Conservation (phyloP, 2,888 invertebrate species). For the Eurytoma californica region DNA sequence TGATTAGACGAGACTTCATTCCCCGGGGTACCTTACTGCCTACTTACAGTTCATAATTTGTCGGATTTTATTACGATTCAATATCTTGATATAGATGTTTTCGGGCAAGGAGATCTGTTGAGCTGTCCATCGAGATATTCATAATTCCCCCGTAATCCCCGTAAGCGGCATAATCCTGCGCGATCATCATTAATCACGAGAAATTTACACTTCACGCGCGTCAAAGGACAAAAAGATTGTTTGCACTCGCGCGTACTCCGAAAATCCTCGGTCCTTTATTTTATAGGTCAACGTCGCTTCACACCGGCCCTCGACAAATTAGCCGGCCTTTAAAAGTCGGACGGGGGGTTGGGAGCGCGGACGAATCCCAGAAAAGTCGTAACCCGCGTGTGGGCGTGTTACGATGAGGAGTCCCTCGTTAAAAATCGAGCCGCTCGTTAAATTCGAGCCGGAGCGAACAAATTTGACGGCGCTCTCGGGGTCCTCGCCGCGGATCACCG, state of each 20-base stretch:
- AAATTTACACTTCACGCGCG: slow-evolving; percentile 26
- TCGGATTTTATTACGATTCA: too few relatives aligned
- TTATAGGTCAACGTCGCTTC: slow-evolving; percentile 34
- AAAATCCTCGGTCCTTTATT: neutral
- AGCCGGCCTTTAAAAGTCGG: neutral
- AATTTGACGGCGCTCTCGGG: slow-evolving; percentile 18
- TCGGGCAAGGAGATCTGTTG: too few relatives aligned
- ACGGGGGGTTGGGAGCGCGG: too few relatives aligned
- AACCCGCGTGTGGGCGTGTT: slow-evolving; percentile 31
- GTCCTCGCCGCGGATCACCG: neutral
- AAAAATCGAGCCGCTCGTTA: slow-evolving; percentile 43
- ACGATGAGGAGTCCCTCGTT: slow-evolving; percentile 13
- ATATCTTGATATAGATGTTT: too few relatives aligned
- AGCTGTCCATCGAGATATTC: too few relatives aligned
- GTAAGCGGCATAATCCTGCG: neutral
- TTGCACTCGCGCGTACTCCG: slow-evolving; percentile 9
- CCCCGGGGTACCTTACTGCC: too few relatives aligned
- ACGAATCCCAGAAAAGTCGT: slow-evolving; percentile 41
- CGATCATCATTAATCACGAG: slow-evolving; percentile 10
- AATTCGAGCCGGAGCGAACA: slow-evolving; percentile 9
- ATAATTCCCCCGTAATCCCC: too few relatives aligned
- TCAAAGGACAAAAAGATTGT: slow-evolving; percentile 32
- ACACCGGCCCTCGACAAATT: slow-evolving; percentile 41
- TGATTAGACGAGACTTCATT: too few relatives aligned
- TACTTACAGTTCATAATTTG: too few relatives aligned